Conservation (phyloP, 1,140 invertebrate species). For the Drosophila funebris region DNA sequence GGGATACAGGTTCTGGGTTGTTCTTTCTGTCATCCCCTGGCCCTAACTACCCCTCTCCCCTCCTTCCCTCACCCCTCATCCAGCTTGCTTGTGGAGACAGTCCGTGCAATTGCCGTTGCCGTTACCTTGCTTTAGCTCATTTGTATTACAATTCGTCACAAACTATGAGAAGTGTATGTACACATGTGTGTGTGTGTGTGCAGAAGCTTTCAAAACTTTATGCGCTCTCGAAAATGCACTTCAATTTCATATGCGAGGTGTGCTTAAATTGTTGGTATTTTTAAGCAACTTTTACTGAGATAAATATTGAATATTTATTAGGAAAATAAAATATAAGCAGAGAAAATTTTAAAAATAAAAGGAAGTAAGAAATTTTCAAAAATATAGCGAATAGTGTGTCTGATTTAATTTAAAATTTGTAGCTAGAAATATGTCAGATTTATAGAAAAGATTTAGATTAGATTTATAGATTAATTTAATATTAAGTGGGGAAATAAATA, state of each 20-base stretch:
- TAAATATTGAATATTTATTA: too few relatives aligned
- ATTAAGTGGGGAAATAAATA: too few relatives aligned
- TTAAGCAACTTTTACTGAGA: too few relatives aligned
- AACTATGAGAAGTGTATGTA: conserved; percentile 5
- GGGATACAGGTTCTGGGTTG: conserved; percentile 63
- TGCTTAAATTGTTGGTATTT: not conserved
- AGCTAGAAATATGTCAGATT: too few relatives aligned
- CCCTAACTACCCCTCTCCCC: too few relatives aligned
- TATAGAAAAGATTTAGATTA: too few relatives aligned
- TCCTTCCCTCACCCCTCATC: not conserved
- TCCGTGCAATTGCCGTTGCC: not conserved
- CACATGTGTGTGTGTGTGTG: conserved; percentile 14
- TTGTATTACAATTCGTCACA: conserved; percentile 80
- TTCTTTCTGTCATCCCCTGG: not conserved
- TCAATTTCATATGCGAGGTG: conserved; percentile 30
- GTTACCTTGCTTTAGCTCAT: conserved; percentile 46
- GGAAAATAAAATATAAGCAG: too few relatives aligned
- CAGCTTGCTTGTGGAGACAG: conserved; percentile 21
- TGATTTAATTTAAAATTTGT: too few relatives aligned
- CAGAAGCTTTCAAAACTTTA: conserved; percentile 49
- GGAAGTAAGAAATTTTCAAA: too few relatives aligned
- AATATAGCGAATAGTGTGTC: too few relatives aligned
- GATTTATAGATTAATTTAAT: too few relatives aligned
- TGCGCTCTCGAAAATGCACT: conserved; percentile 36
- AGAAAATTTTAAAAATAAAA: too few relatives aligned